Conservation (phyloP, 1,140 invertebrate species). For the Apis mellifera region Amel_HAv3.1 CM009937.2:11398501-11399000, state of each 20-base stretch:
- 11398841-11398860: neutral
- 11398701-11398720: neutral
- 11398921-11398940: constrained; percentile 30
- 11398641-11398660: no score
- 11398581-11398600: no score
- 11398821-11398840: no score
- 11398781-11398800: no score
- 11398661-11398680: no score
- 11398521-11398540: neutral
- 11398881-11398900: constrained; percentile 11
- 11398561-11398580: neutral
- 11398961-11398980: constrained; percentile 24
- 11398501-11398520: constrained; percentile 30
- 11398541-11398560: neutral
- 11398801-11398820: no score
- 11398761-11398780: no score
- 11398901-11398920: constrained; percentile 5
- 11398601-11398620: no score
- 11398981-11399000: constrained; percentile 37
- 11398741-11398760: neutral
- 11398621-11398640: no score
- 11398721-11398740: neutral
- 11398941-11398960: constrained; percentile 32
- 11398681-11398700: no score
- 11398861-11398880: neutral